Evolutionary conservation across 2,797 vertebrate genomes (phyloP).

Genomic region (Hippopotamyrus pictus): DNA sequence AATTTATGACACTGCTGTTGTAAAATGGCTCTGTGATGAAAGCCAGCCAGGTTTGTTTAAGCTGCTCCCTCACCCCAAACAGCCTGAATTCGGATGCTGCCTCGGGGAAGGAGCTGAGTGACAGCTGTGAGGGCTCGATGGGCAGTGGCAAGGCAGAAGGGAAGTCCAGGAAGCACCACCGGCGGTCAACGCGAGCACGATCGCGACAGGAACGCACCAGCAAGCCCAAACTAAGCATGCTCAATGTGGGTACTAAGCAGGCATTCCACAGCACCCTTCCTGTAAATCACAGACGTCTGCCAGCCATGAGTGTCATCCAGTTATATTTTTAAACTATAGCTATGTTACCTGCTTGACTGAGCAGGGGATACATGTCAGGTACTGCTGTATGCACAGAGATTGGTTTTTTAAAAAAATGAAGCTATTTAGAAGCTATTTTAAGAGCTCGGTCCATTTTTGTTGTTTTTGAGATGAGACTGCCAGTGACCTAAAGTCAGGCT

Average conservation of each 20-base stretch:
- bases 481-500: not conserved
- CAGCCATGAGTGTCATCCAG: not conserved
- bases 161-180: constrained; percentile 83
- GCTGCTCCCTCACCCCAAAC: not conserved
- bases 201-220: constrained; percentile 87
- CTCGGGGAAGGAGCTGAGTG: constrained; percentile 88
- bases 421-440: not conserved
- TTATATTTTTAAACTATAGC: not conserved
- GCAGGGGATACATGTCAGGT: not conserved
- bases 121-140: constrained; percentile 77
- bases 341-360: not conserved
- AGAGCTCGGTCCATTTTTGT: not conserved
- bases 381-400: not conserved
- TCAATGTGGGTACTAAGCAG: constrained; percentile 75
- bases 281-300: not conserved
- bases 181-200: constrained; percentile 82
- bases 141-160: constrained; percentile 77
- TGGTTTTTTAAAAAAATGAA: not conserved
- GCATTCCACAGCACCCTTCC: not conserved
- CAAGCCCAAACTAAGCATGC: constrained; percentile 89
- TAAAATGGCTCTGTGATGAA: not conserved
- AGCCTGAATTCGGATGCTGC: constrained; percentile 78
- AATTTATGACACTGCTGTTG: not conserved
- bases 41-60: not conserved
- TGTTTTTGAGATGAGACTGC: not conserved